Evolutionary conservation across 1,140 invertebrate genomes (phyloP), one percentile per base, ranked within the genome.

Genomic region (Lethrus apterus): DNA sequence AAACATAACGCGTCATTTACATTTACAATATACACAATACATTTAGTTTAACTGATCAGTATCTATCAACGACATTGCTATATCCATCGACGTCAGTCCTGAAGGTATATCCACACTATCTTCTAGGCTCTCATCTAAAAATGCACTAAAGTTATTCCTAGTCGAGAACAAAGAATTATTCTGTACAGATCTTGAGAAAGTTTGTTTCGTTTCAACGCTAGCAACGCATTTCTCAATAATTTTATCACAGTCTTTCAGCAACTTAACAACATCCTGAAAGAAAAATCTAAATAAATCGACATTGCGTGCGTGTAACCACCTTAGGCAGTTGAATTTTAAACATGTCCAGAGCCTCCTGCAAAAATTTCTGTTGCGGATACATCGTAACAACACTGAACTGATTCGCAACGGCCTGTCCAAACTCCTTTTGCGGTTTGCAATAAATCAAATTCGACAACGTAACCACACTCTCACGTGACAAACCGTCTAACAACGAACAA

Each of bases 401-500:
- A 52, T 64, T 61, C 2, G 52, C 63, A 19, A 51, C 20, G 15
- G 60, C 54, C 29, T 52, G 31, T 8, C 19, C 48, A 50, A 58
- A 55, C 29, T 41, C 41, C 5, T 48, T 20, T 13, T 44, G 51
- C 9, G 19, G 29, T 23, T 50, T 11, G 47, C 36, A 42, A 31
- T 56, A 52, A 23, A 50, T 34, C 40, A 84, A 70, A 74, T 84
- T 86, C 3, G 64, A 66, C 48, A 76, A 75, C 1, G 73, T 68
- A 0, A 84, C 49, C n/a, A 75, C 47, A 46, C 76, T 69, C 1
- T 78, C 77, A 4, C 66, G 62, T 11, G 72, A 69, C 10, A 82
- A 52, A 26, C 76, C 68, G 46, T 78, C 78, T 43, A 77, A 63
- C 42, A 74, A 77, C 1, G 78, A 76, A 57, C 75, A 77, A 17